Conservation (phyloP, 2,888 invertebrate genomes). For the Tipula helvola region DNA sequence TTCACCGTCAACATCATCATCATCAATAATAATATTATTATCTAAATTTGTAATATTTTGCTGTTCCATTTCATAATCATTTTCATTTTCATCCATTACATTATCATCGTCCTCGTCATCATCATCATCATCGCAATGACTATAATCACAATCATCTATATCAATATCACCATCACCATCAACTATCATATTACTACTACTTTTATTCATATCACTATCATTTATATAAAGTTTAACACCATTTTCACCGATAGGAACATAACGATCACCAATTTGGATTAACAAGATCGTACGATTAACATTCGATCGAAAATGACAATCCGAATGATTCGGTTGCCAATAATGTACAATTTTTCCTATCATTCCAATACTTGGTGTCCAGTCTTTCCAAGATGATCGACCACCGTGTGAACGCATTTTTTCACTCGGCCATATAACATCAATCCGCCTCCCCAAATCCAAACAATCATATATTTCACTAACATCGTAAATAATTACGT, state of each 20-base stretch:
- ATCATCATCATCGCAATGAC: not conserved
- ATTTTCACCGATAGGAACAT: constrained; percentile 83
- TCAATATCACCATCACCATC: not conserved
- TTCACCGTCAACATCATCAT: not conserved
- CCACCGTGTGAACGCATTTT: constrained; percentile 78
- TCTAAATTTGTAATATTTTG: not conserved
- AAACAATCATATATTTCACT: constrained; percentile 74
- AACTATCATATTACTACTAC: not conserved
- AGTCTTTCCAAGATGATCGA: constrained; percentile 76
- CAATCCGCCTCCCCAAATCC: constrained; percentile 78
- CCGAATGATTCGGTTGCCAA: constrained; percentile 88
- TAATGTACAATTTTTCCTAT: constrained; percentile 88
- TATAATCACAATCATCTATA: not conserved
- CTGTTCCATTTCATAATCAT: not conserved
- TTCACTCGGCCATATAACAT: constrained; percentile 93
- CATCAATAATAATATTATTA: not conserved
- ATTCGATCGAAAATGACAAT: constrained; percentile 75
- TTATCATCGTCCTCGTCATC: not conserved
- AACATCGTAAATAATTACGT: constrained; percentile 34
- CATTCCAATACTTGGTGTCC: constrained; percentile 86
- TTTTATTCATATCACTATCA: constrained; percentile 1
- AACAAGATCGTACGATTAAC: constrained; percentile 84
- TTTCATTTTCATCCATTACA: not conserved
- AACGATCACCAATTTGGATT: constrained; percentile 85
- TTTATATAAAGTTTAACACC: constrained; percentile 43